phyloP scores from a whole-genome alignment of 2,888 invertebrate genomes.

The Acanthosepion esculentum region DNA sequence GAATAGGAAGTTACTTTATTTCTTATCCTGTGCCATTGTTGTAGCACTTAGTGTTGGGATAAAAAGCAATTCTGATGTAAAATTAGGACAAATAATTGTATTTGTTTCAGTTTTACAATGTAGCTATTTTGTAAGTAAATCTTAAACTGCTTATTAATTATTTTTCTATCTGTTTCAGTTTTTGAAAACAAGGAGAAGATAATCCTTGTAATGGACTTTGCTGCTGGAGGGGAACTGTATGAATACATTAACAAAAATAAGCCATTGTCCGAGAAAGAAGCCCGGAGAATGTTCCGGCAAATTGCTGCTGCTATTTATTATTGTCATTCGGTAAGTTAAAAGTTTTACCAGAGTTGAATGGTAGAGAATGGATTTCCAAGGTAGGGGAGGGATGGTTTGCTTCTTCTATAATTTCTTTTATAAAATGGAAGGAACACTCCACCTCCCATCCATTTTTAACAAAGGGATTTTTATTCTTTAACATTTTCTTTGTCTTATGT shows the following conservation, averaged over 20 bases:
- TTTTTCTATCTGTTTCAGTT: conserved; percentile 80
- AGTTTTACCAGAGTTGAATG: too few species aligned
- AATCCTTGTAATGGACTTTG: conserved; percentile 99
- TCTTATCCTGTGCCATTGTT: too few species aligned
- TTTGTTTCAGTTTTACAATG: background rate
- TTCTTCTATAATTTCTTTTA: too few species aligned
- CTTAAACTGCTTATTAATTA: background rate
- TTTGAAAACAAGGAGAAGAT: conserved; percentile 99
- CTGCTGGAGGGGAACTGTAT: conserved; percentile 97
- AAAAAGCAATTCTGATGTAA: too few species aligned
- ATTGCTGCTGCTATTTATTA: conserved; percentile 83
- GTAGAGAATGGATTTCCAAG: background rate
- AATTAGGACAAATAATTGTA: background rate
- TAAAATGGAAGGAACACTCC: too few species aligned
- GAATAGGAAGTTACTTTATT: too few species aligned
- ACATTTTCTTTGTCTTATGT: too few species aligned
- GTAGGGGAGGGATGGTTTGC: background rate
- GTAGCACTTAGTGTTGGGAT: too few species aligned
- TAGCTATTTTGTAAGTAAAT: background rate
- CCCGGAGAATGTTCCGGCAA: conserved; percentile 83
- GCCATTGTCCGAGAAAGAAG: conserved; percentile 83
- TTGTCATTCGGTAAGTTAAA: conserved; percentile 81
- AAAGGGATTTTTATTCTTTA: too few species aligned
- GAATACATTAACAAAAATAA: conserved; percentile 87
- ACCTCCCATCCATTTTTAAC: too few species aligned